Conservation (phyloP, 2,888 invertebrate species). For the Lasioglossum vierecki region DNA sequence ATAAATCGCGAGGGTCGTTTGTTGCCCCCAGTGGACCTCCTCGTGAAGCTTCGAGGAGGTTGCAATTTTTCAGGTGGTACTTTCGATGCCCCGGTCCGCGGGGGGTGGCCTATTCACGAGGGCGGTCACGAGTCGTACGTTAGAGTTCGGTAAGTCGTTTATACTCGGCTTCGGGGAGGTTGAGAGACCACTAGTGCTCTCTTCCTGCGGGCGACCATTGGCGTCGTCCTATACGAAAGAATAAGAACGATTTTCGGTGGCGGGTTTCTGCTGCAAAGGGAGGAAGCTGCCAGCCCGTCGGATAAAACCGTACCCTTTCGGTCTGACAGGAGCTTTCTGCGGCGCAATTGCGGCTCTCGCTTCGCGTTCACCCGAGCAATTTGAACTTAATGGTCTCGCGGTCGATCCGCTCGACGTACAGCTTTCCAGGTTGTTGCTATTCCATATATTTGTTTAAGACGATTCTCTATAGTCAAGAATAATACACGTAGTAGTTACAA, state of each 20-base stretch:
- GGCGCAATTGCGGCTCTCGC: conserved; percentile 59
- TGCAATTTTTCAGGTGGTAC: conserved; percentile 66
- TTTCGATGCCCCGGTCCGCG: conserved; percentile 53
- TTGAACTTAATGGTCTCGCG: conserved; percentile 67
- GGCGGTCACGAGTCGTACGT: conserved; percentile 63
- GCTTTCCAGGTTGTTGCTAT: background rate
- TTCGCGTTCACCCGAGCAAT: conserved; percentile 60
- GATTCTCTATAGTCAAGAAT: background rate
- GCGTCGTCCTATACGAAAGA: conserved; percentile 58
- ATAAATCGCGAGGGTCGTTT: conserved; percentile 62
- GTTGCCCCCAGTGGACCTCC: conserved; percentile 44
- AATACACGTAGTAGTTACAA: background rate
- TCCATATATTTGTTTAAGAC: background rate
- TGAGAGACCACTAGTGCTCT: conserved; percentile 51
- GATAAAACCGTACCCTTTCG: conserved; percentile 64
- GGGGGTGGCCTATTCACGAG: conserved; percentile 65
- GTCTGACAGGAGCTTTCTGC: conserved; percentile 58
- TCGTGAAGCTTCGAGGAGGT: conserved; percentile 56
- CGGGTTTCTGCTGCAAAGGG: conserved; percentile 55
- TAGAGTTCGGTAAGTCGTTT: conserved; percentile 72
- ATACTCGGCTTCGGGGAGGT: conserved; percentile 55
- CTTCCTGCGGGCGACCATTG: conserved; percentile 62
- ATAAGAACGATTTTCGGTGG: conserved; percentile 65
- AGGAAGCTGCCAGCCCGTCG: conserved; percentile 29
- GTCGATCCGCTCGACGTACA: conserved; percentile 52